Evolutionary conservation across 2,888 invertebrate genomes (phyloP).

Genomic region (Beris morrisii): DNA sequence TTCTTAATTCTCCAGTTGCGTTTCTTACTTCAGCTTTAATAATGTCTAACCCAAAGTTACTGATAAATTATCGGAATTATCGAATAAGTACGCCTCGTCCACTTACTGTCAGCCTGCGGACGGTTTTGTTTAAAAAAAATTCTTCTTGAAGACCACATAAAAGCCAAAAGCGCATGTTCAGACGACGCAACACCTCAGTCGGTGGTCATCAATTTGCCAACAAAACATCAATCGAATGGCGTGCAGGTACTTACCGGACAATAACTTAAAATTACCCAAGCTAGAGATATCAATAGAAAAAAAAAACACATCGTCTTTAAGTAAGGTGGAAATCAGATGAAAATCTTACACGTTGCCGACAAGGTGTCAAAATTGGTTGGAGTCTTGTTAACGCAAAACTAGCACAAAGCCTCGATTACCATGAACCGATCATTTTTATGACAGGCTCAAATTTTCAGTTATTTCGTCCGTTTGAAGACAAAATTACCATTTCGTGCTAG

Average conservation of each 20-base stretch:
- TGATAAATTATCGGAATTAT: too few relatives aligned
- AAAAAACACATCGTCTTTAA: neutral
- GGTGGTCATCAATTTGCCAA: slow-evolving; percentile 21
- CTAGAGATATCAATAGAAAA: neutral
- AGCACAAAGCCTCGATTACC: too few relatives aligned
- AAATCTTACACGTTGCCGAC: neutral
- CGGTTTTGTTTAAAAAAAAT: neutral
- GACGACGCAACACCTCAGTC: slow-evolving; percentile 1
- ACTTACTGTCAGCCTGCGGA: slow-evolving; percentile 10
- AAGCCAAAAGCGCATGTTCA: too few relatives aligned
- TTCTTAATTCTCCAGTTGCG: too few relatives aligned
- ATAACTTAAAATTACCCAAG: neutral
- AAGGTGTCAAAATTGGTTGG: slow-evolving; percentile 7
- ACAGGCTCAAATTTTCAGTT: neutral
- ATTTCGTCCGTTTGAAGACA: neutral
- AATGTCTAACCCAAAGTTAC: too few relatives aligned
- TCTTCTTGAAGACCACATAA: neutral
- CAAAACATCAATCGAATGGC: slow-evolving; percentile 7
- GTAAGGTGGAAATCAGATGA: neutral
- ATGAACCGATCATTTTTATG: neutral
- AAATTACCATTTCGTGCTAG: slow-evolving; percentile 10
- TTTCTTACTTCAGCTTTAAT: too few relatives aligned
- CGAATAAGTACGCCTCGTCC: too few relatives aligned
- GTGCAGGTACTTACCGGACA: slow-evolving; percentile 15
- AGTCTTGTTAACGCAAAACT: neutral